Conservation (phyloP, 2,113 vertebrate species). For the Crotalus viridis region DNA sequence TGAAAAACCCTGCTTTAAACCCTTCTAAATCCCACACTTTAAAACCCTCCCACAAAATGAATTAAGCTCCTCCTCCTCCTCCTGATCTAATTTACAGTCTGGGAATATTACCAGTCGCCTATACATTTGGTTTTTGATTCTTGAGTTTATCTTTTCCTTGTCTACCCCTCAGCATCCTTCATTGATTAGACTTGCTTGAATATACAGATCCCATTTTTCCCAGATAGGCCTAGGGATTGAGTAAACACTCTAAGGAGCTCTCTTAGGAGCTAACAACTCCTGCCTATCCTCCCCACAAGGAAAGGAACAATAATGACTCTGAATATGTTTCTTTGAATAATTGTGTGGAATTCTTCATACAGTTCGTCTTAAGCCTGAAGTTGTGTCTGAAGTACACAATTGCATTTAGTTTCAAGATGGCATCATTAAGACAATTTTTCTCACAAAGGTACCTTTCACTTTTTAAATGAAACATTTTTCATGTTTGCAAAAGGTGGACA, state of each 20-base stretch:
- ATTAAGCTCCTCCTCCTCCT: background rate
- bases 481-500: conserved; percentile 23
- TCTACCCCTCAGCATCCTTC: background rate
- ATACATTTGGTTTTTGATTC: background rate
- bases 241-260: background rate
- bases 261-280: background rate
- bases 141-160: background rate
- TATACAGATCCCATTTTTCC: background rate
- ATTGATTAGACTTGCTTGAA: background rate
- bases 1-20: background rate
- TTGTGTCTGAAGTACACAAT: background rate
- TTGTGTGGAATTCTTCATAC: background rate
- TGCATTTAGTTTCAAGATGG: conserved; percentile 16
- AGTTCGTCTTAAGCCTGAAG: background rate
- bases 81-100: background rate
- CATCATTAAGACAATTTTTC: conserved; percentile 17
- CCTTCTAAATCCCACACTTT: background rate
- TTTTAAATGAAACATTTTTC: conserved; percentile 45
- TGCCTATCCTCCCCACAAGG: background rate
- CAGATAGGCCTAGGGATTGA: background rate
- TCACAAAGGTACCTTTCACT: conserved; percentile 25
- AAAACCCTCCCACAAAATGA: background rate
- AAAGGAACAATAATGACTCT: background rate
- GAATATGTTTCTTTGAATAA: background rate
- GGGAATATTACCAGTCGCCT: background rate